These are phyloP conservation scores for Bursaphelenchus okinawaensis DNA, from an alignment of 2,888 invertebrate genomes.

Conservation along the genomic window DNA sequence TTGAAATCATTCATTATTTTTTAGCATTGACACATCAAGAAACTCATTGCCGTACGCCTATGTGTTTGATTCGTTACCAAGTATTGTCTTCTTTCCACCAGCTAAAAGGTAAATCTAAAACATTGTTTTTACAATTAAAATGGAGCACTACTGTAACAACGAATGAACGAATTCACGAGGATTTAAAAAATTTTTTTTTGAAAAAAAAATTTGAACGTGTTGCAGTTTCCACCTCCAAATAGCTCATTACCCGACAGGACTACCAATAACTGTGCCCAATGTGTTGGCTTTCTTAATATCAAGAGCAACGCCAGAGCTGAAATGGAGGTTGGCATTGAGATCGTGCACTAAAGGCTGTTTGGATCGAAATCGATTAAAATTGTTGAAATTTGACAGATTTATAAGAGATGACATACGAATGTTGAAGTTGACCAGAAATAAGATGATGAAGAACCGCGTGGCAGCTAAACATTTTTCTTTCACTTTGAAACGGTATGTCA, in stretches of 20 bases:
- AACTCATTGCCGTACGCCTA: conserved; percentile 34
- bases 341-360: conserved; percentile 23
- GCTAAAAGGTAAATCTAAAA: background rate
- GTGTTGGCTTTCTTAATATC: conserved; percentile 33
- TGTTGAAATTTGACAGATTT: conserved; percentile 12
- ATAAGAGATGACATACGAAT: conserved; percentile 13
- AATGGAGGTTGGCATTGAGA: conserved; percentile 25
- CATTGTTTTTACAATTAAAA: background rate
- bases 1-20: background rate
- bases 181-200: no score
- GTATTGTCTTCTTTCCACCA: conserved; percentile 32
- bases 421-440: conserved; percentile 1
- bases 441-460: background rate
- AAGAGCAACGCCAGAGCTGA: conserved; percentile 25
- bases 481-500: conserved; percentile 4
- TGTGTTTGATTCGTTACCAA: conserved; percentile 29
- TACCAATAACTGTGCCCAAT: conserved; percentile 33
- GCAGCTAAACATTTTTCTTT: background rate
- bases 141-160: no score
- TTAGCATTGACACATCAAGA: conserved; percentile 30
- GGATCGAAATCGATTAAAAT: conserved; percentile 17
- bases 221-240: conserved; percentile 14
- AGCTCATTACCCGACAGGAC: conserved; percentile 21
- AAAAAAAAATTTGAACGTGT: no score
- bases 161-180: no score